A percentile compares a stretch with the other conserved stretches of the same genome.
Evolutionary conservation across 2,797 vertebrate species (phyloP).

Genomic region (Lithobates pipiens): DNA sequence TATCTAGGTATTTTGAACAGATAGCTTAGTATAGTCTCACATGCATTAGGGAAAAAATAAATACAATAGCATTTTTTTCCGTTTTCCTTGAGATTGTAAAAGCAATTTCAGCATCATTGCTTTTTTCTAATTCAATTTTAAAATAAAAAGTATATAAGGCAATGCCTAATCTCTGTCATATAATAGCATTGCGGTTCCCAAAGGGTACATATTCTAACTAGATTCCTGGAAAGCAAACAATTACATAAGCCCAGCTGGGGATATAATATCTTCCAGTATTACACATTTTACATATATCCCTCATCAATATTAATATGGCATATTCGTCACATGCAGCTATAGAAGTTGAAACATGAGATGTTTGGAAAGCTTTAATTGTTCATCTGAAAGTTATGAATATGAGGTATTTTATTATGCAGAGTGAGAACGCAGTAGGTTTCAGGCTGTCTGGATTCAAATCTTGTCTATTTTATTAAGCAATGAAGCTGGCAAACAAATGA

Average conservation of each 20-base stretch:
- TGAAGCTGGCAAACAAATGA: not conserved
- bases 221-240: conserved; percentile 58
- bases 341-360: conserved; percentile 34
- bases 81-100: not conserved
- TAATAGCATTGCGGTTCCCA: conserved; percentile 48
- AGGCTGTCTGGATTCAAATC: conserved; percentile 21
- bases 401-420: conserved; percentile 24
- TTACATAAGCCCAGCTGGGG: conserved; percentile 44
- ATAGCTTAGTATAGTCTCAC: conserved; percentile 35
- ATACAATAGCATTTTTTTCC: not conserved
- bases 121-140: not conserved
- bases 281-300: conserved; percentile 28
- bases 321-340: conserved; percentile 16
- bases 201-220: conserved; percentile 27
- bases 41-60: not conserved
- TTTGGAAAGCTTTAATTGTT: conserved; percentile 19
- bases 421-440: not conserved
- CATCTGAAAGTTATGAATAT: conserved; percentile 21
- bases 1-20: conserved; percentile 58
- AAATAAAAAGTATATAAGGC: conserved; percentile 22
- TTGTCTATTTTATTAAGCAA: conserved; percentile 6
- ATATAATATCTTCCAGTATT: conserved; percentile 21
- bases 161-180: not conserved
- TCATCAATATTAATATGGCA: conserved; percentile 50
- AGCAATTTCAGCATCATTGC: not conserved